Evolutionary conservation across 30 jellyfish, hydroid and myxozoan species (phyloP).

Genomic region (Pelagia noctiluca): DNA sequence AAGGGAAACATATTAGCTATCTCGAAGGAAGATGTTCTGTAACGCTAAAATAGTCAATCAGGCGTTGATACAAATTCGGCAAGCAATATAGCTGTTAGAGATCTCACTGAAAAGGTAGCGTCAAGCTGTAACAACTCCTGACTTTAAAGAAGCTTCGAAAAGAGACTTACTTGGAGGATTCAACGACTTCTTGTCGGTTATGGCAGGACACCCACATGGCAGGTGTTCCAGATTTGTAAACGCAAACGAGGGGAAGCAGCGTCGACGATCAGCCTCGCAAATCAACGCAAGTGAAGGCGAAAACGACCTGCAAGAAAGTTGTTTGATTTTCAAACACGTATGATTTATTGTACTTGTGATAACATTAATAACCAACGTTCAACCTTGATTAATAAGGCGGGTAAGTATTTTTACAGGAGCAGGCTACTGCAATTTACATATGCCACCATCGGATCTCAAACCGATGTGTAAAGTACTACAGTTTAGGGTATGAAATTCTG

Average conservation of each 20-base stretch:
- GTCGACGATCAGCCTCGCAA: conserved; percentile 63
- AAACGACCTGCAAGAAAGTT: conserved; percentile 55
- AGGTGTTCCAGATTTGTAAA: conserved; percentile 78
- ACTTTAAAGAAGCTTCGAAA: not conserved
- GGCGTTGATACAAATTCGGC: no score
- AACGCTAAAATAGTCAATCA: no score
- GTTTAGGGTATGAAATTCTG: no score
- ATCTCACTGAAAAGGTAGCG: not conserved
- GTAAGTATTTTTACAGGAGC: no score
- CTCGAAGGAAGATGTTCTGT: no score
- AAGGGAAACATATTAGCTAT: no score
- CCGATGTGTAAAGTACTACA: no score
- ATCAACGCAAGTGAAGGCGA: conserved; percentile 72
- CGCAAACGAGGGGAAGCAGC: conserved; percentile 74
- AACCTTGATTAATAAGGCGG: no score
- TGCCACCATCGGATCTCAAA: no score
- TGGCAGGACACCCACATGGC: conserved; percentile 97
- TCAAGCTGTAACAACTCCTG: not conserved
- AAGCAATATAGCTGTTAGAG: no score
- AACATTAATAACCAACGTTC: not conserved
- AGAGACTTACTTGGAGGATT: conserved; percentile 22
- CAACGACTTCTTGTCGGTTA: conserved; percentile 24
- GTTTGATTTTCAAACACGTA: not conserved
- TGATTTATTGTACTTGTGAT: not conserved
- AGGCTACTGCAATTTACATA: no score